phyloP scores from a whole-genome alignment of 2,888 invertebrate species.

The Zelleria hepariella region DNA sequence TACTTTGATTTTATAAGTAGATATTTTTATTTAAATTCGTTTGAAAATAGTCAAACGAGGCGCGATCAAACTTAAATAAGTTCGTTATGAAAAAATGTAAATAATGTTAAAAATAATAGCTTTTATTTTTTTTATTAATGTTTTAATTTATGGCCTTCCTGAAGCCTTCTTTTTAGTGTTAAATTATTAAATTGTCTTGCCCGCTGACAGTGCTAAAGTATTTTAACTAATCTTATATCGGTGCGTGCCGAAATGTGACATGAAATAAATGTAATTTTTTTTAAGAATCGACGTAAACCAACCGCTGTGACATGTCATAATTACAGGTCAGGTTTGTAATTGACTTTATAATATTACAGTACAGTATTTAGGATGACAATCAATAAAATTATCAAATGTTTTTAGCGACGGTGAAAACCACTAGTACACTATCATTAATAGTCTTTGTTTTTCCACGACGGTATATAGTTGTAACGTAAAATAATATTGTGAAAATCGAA shows the following conservation, averaged over 20 bases:
- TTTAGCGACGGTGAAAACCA: too few relatives aligned
- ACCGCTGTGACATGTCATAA: too few relatives aligned
- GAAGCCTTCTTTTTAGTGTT: background rate
- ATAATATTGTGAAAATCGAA: background rate
- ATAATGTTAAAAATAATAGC: constrained; percentile 1
- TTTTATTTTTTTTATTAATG: background rate
- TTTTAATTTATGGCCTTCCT: background rate
- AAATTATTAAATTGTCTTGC: background rate
- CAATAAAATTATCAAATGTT: too few relatives aligned
- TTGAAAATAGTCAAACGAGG: background rate
- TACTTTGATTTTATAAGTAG: constrained; percentile 8
- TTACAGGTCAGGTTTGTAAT: too few relatives aligned
- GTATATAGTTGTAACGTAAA: background rate
- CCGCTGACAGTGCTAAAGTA: background rate
- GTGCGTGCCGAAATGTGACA: background rate
- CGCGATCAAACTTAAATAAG: background rate
- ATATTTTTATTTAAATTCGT: background rate
- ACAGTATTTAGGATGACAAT: too few relatives aligned
- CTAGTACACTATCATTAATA: too few relatives aligned
- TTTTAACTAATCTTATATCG: background rate
- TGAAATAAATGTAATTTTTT: background rate
- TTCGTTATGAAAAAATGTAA: constrained; percentile 1
- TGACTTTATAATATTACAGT: too few relatives aligned
- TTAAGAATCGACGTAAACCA: too few relatives aligned
- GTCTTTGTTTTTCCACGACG: too few relatives aligned